Evolutionary conservation across 2,888 invertebrate genomes (phyloP).

Genomic region (Heliconius sara): DNA sequence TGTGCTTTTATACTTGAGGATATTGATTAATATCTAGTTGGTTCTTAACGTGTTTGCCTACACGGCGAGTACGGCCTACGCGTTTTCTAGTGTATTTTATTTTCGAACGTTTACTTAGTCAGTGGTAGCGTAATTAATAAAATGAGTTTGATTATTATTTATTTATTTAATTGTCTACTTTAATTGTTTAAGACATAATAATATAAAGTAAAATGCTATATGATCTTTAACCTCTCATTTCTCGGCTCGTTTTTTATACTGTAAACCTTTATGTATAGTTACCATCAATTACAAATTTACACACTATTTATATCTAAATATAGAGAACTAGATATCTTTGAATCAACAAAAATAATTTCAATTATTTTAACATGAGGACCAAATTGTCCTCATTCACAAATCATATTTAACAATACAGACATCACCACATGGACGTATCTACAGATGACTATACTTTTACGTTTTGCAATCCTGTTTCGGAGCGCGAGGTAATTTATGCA

Average conservation of each 20-base stretch:
- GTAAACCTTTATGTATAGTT: too few species aligned
- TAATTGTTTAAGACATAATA: too few species aligned
- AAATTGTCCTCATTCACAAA: not conserved
- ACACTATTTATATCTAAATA: too few species aligned
- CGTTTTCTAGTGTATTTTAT: constrained; percentile 28
- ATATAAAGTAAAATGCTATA: too few species aligned
- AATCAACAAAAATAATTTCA: not conserved
- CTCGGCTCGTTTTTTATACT: too few species aligned
- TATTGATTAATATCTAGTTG: constrained; percentile 37
- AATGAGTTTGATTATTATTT: not conserved
- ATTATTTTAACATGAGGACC: not conserved
- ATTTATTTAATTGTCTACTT: not conserved
- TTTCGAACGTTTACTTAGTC: constrained; percentile 13
- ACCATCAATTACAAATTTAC: not conserved
- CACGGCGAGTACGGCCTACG: constrained; percentile 26
- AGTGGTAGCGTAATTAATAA: constrained; percentile 16
- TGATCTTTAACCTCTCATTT: too few species aligned
- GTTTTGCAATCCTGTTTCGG: constrained; percentile 48
- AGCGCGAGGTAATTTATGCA: constrained; percentile 71
- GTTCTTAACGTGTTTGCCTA: constrained; percentile 11
- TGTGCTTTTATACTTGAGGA: constrained; percentile 33
- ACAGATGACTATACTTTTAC: constrained; percentile 19
- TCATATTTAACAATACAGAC: constrained; percentile 21
- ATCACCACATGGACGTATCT: constrained; percentile 15
- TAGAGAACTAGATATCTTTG: too few species aligned